Evolutionary conservation across 2,113 vertebrate genomes (phyloP).

Genomic region (Pedetes capensis): DNA sequence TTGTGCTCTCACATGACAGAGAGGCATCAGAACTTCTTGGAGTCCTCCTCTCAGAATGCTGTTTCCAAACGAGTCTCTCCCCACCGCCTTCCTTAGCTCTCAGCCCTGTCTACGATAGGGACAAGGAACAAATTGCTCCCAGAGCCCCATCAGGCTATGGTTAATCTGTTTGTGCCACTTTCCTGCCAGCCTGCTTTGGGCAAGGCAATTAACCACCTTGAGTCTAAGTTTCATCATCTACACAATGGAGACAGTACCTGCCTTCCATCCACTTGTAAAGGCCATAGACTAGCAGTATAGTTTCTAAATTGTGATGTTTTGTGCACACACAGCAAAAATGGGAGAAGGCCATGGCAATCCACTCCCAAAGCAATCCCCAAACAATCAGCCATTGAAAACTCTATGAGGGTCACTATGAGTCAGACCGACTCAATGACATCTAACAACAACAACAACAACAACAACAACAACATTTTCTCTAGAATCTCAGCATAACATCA

Average conservation of each 20-base stretch:
- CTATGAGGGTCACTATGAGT: no score
- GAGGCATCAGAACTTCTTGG: not conserved
- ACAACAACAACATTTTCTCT: no score
- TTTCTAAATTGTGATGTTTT: not conserved
- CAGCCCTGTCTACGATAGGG: not conserved
- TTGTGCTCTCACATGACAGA: not conserved
- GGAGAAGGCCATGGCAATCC: no score
- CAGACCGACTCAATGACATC: no score
- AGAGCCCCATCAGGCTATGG: not conserved
- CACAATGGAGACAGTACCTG: not conserved
- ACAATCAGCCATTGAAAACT: no score
- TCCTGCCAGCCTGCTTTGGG: not conserved
- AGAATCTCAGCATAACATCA: slow-evolving; percentile 26
- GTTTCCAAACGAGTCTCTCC: not conserved
- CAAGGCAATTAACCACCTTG: not conserved
- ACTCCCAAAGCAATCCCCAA: no score
- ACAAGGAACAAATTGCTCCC: not conserved
- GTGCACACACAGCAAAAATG: no score
- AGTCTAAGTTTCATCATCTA: not conserved
- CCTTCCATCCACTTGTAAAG: not conserved
- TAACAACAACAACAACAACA: no score
- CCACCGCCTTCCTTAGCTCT: not conserved
- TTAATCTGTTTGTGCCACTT: not conserved
- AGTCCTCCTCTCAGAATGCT: not conserved
- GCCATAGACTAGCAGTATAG: not conserved